Evolutionary conservation across 2,888 invertebrate genomes (phyloP).

Genomic region (Iselma pallidipennis): DNA sequence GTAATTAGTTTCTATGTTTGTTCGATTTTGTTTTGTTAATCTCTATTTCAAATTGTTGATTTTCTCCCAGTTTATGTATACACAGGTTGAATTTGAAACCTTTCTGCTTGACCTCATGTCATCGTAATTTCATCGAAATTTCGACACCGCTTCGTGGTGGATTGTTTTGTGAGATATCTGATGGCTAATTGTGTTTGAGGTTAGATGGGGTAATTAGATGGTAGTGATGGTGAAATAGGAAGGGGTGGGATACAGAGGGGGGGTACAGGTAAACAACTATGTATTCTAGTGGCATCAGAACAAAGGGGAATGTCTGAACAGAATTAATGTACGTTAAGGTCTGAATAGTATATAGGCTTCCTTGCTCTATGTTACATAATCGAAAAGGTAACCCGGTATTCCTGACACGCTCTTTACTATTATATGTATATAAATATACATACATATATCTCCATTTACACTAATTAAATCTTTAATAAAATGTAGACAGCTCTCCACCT

Average conservation of each 20-base stretch:
- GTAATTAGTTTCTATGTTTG: no score
- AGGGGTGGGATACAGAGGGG: conserved; percentile 1
- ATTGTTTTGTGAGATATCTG: conserved; percentile 15
- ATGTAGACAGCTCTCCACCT: neutral
- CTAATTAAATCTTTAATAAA: neutral
- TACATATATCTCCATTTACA: neutral
- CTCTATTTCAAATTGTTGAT: neutral
- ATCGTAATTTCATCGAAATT: neutral
- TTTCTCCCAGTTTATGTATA: neutral
- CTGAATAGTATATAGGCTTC: neutral
- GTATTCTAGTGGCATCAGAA: neutral
- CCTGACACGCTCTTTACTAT: neutral
- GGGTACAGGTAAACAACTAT: conserved; percentile 11
- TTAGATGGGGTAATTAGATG: conserved; percentile 18
- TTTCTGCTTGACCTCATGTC: neutral
- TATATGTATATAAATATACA: no score
- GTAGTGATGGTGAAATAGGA: neutral
- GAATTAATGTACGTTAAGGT: conserved; percentile 3
- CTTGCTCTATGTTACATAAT: neutral
- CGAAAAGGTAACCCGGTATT: neutral
- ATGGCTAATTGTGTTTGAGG: conserved; percentile 19
- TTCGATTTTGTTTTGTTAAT: no score
- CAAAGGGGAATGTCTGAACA: conserved; percentile 8
- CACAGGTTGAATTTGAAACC: no score
- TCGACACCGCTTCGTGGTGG: neutral